Base-by-base conservation (phyloP, 2,113 vertebrate genomes). In the Barbus barbus region DNA sequence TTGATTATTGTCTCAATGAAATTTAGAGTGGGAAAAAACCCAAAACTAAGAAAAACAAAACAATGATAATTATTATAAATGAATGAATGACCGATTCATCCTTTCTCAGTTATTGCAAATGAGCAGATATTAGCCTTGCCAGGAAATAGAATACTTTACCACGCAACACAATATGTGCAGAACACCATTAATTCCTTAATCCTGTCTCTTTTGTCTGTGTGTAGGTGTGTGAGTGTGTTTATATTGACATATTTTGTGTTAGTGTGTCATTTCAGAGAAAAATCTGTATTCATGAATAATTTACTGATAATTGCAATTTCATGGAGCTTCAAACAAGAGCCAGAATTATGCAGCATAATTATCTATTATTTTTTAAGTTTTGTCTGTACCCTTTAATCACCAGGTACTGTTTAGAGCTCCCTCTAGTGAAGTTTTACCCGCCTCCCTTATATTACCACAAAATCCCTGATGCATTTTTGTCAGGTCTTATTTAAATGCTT, bases 11-110 rank as follows among this genome's bases (percentile, higher is more conserved):
- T 86, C 87, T 85, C 86, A 88, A 89, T 86, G 81, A 79, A 86
- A 88, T 88, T 87, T 87, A 80, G 71, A 80, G 65, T 83, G 82
- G 72, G 2, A 89, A 87, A 86, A 83, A 18, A 36, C 48, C 63
- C 6, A 28, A 81, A 86, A 81, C 73, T 61, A 83, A 84, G 74
- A 60, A 84, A 84, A 89, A 87, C 82, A 89, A 90, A 89, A 85
- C 87, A 89, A 81, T 86, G 83, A 88, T 82, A 89, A 84, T 89
- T 76, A 87, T 90, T 89, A 89, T 79, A 87, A 86, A 90, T 87
- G 87, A 89, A 88, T 87, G 85, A 89, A 87, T 85, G 86, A 82
- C 86, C 84, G 85, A 81, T 84, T 86, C 80, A 82, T 74, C 83
- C 72, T 61, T 44, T 38, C 81, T 82, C 84, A 78, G 80, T 90